phyloP scores from a whole-genome alignment of 2,113 vertebrate genomes.

The Oenanthe melanoleuca region DNA sequence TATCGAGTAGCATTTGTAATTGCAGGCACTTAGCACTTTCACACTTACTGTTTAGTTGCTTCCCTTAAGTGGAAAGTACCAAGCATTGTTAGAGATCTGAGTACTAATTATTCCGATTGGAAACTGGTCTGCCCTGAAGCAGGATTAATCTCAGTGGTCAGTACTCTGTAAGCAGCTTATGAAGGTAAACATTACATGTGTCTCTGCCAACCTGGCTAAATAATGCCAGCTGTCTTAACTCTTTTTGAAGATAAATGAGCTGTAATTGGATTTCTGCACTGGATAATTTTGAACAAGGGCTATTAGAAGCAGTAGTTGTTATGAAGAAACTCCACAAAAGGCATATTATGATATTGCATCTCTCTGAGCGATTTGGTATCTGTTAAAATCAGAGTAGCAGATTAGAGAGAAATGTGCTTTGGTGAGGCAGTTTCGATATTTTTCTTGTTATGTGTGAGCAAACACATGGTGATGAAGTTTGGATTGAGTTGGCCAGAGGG shows the following conservation, averaged over 20 bases:
- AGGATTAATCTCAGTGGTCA: background rate
- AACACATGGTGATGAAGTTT: background rate
- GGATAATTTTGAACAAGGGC: background rate
- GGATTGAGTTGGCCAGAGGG: rapidly evolving
- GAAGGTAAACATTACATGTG: background rate
- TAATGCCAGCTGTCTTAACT: background rate
- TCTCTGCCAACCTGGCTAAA: background rate
- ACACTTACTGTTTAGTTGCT: background rate
- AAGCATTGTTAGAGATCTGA: background rate
- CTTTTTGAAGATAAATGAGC: background rate
- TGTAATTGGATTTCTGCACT: conserved; percentile 1
- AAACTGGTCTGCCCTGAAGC: background rate
- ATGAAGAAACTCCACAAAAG: background rate
- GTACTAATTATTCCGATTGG: background rate
- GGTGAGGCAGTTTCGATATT: background rate
- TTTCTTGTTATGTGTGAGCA: background rate
- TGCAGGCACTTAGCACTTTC: background rate
- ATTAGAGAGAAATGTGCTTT: background rate
- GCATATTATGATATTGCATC: background rate
- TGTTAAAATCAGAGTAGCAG: background rate
- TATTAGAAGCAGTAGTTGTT: background rate
- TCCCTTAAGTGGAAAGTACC: background rate
- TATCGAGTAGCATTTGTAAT: background rate
- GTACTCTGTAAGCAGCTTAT: background rate
- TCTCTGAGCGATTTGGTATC: background rate